Evolutionary conservation across 2,113 vertebrate species (phyloP).

Genomic region (Lampris megalopsis): DNA sequence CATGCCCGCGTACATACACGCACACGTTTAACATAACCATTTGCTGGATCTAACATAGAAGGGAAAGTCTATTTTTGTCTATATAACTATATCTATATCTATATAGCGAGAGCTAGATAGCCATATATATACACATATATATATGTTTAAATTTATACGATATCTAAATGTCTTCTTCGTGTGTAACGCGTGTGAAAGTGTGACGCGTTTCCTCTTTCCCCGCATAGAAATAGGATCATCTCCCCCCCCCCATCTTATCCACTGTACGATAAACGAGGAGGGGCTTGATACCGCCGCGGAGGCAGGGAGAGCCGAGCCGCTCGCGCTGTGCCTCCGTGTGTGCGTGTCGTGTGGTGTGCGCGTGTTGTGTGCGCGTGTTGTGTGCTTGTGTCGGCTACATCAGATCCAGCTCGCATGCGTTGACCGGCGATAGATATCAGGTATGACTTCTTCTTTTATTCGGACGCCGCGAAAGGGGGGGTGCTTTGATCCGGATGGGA

Average conservation of each 20-base stretch:
- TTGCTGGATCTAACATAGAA: too few species aligned
- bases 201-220: constrained; percentile 73
- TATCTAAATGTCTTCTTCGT: constrained; percentile 8
- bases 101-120: too few species aligned
- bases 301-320: constrained; percentile 68
- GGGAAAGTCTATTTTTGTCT: too few species aligned
- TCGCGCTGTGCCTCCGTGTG: constrained; percentile 43
- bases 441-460: constrained; percentile 69
- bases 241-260: constrained; percentile 38
- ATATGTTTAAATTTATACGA: not conserved
- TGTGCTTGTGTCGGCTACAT: constrained; percentile 64
- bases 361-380: constrained; percentile 28
- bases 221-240: constrained; percentile 58
- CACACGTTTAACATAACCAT: not conserved
- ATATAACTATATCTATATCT: too few species aligned
- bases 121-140: not conserved
- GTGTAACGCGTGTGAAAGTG: constrained; percentile 23
- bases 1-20: not conserved
- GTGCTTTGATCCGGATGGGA: too few species aligned
- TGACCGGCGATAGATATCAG: constrained; percentile 75
- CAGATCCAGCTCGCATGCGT: constrained; percentile 76
- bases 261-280: constrained; percentile 79
- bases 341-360: not conserved
- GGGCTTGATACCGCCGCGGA: constrained; percentile 78
- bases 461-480: too few species aligned